These are phyloP conservation scores for Pycnomerus fuliginosus DNA, from an alignment of 2,888 invertebrate species.

Conservation along the genomic window DNA sequence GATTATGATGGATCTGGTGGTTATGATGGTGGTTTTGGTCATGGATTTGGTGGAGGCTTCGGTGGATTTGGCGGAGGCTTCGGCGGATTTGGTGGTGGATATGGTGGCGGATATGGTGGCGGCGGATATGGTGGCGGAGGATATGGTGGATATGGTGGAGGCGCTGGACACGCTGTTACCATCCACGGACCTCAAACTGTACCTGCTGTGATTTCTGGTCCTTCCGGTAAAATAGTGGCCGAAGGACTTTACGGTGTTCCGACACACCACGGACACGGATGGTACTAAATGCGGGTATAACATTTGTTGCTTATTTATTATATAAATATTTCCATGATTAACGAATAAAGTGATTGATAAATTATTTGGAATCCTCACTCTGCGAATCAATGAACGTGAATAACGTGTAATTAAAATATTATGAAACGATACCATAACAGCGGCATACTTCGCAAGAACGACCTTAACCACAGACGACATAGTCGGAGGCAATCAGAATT, in stretches of 20 bases:
- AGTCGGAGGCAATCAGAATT: slow-evolving; percentile 11
- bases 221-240: slow-evolving; percentile 43
- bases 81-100: slow-evolving; percentile 21
- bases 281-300: too few relatives aligned
- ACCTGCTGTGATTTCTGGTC: slow-evolving; percentile 40
- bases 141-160: slow-evolving; percentile 11
- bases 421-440: too few relatives aligned
- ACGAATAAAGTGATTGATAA: too few relatives aligned
- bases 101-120: slow-evolving; percentile 10
- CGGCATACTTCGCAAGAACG: too few relatives aligned
- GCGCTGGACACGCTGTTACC: slow-evolving; percentile 25
- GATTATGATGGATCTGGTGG: neutral
- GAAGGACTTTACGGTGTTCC: slow-evolving; percentile 46
- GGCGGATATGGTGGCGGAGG: slow-evolving; percentile 4
- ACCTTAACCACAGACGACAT: slow-evolving; percentile 20
- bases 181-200: slow-evolving; percentile 40
- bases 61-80: slow-evolving; percentile 9
- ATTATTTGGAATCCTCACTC: too few relatives aligned
- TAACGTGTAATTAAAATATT: too few relatives aligned
- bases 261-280: slow-evolving; percentile 36
- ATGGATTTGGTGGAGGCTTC: slow-evolving; percentile 6
- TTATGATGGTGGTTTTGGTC: neutral
- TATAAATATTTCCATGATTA: too few relatives aligned
- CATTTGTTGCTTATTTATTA: too few relatives aligned
- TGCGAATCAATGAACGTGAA: too few relatives aligned